Evolutionary conservation across 2,113 vertebrate genomes (phyloP), one percentile per base, ranked within the genome.

Genomic region (Girardinichthys multiradiatus): DNA sequence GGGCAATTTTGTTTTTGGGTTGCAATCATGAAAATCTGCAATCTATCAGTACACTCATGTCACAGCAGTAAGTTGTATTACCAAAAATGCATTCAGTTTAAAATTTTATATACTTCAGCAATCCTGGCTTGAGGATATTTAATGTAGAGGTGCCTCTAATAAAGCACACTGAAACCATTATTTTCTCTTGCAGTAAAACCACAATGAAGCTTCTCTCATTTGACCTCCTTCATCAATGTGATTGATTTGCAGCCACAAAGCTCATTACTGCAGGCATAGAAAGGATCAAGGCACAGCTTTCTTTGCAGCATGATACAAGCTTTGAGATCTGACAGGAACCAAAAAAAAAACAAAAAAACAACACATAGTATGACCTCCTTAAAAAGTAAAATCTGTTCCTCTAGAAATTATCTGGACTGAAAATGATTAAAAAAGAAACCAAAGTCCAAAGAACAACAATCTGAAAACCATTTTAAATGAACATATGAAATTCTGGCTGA

Each of bases 211-310:
- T 68, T 29, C 57, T 81, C 85, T 65, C 9, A 57, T 74, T 76
- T 77, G 72, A 88, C 78, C 78, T 68, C 65, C 48, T 69, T 79
- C 80, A 59, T 77, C 74, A 67, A 37, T n/a, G 30, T 74, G 39
- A 86, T 6, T 74, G 80, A 85, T 81, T 79, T 39, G 4, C 37
- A 61, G 0, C 65, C 61, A 71, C 68, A 63, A 70, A 76, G 64
- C 70, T 60, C 76, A 67, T 74, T 70, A 70, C 73, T 59, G 37
- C 2, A 10, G 59, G 29, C 57, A 68, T 21, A 28, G 37, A 60
- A 54, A 60, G 35, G 42, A 70, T 17, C 19, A 75, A 74, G 21
- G n/a, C 48, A 48, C 33, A 45, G 17, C 68, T 48, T 30, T 59
- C 57, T 13, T 7, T 11, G 62, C 35, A 26, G 42, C 9, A 5